Evolutionary conservation across 2,888 invertebrate species (phyloP).

Genomic region (Gasteruption jaculator): DNA sequence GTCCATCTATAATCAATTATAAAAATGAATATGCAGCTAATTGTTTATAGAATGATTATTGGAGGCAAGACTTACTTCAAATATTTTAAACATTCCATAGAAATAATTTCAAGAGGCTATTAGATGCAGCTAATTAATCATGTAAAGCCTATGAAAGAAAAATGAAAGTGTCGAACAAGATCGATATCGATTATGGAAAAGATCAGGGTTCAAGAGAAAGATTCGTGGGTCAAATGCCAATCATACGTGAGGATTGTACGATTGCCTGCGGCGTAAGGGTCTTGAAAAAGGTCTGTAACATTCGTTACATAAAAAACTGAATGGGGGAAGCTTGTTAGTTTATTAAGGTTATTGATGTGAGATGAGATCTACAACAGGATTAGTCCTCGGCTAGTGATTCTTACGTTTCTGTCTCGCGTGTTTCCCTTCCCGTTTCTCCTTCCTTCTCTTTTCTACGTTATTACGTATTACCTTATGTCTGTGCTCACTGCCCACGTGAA

Average conservation of each 20-base stretch:
- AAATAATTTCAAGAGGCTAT: too few relatives aligned
- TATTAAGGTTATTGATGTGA: slow-evolving; percentile 46
- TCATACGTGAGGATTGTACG: slow-evolving; percentile 36
- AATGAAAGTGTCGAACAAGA: too few relatives aligned
- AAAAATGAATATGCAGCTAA: too few relatives aligned
- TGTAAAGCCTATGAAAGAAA: too few relatives aligned
- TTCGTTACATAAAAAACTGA: too few relatives aligned
- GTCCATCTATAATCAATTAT: too few relatives aligned
- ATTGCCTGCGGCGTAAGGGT: slow-evolving; percentile 29
- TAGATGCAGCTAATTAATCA: too few relatives aligned
- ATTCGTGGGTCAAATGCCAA: slow-evolving; percentile 40
- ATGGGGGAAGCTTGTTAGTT: slow-evolving; percentile 44
- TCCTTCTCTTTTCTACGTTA: slow-evolving; percentile 15
- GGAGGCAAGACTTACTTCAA: too few relatives aligned
- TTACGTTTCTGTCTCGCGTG: slow-evolving; percentile 25
- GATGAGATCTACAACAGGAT: slow-evolving; percentile 43
- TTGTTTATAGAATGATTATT: too few relatives aligned
- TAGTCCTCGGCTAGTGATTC: slow-evolving; percentile 33
- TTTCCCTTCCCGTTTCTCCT: slow-evolving; percentile 22
- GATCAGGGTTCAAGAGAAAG: too few relatives aligned
- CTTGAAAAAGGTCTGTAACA: slow-evolving; percentile 22
- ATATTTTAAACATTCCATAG: too few relatives aligned
- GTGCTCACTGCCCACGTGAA: slow-evolving; percentile 3
- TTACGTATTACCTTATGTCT: slow-evolving; percentile 1
- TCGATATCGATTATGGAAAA: too few relatives aligned